Evolutionary conservation across 1,140 invertebrate species (phyloP).

Genomic region (Babylonia areolata): DNA sequence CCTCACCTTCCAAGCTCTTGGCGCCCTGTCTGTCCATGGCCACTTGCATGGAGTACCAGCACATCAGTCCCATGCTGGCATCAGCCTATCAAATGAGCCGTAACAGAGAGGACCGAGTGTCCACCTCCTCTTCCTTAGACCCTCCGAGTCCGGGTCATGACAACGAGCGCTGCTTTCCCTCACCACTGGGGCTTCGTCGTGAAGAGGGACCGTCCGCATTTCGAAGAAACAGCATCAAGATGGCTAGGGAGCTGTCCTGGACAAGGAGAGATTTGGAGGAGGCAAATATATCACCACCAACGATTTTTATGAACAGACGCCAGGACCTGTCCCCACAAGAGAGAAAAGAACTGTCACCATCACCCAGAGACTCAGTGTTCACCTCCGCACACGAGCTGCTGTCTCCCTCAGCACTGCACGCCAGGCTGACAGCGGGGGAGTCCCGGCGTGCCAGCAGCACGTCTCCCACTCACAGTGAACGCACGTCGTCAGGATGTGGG

Average conservation of each 20-base stretch:
- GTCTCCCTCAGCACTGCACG: neutral
- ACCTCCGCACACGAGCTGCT: neutral
- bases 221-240: neutral
- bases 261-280: neutral
- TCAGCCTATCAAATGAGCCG: neutral
- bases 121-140: neutral
- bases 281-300: neutral
- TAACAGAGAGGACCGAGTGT: constrained; percentile 7
- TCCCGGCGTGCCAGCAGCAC: constrained; percentile 23
- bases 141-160: neutral
- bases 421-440: neutral
- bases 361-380: constrained; percentile 4
- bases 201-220: constrained; percentile 13
- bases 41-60: constrained; percentile 13
- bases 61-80: neutral
- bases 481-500: constrained; percentile 23
- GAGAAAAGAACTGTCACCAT: neutral
- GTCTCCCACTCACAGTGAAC: constrained; percentile 33
- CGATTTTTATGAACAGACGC: neutral
- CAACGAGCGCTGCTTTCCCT: constrained; percentile 1
- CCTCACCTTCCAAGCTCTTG: neutral
- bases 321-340: neutral
- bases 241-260: neutral
- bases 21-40: constrained; percentile 29
- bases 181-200: neutral